Base-by-base conservation (phyloP, 2,113 vertebrate genomes). In the Oryzias curvinotus region DNA sequence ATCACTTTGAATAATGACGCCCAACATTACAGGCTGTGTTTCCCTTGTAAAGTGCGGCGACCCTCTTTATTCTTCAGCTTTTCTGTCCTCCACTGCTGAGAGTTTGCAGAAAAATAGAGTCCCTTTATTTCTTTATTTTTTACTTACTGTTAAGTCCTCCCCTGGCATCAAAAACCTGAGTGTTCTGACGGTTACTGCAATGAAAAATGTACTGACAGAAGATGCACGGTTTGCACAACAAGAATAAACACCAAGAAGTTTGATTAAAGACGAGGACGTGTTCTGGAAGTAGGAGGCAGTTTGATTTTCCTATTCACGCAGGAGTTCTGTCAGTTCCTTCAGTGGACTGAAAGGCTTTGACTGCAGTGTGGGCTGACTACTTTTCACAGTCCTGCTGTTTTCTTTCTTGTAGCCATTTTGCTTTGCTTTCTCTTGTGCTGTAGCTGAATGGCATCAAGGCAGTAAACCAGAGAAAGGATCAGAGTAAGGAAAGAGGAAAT, bases 1-100 rank as follows among this genome's bases (percentile, higher is more conserved):
- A 87, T 90, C 84, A 67, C 73, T 81, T 57, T 78, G 82, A 75
- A 89, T 68, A 79, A 89, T 83, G 79, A 83, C 83, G 81, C 71
- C 28, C 23, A 19, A 81, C 80, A 89, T 89, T 86, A 85, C 36
- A 87, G 73, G 55, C 68, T 83, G 75, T 54, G 79, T 73, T 75
- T 79, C 71, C 45, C 13, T 56, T 50, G 73, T 70, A 67, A 55
- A 71, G 57, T 28, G 8, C 6, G 4, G 28, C 45, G 57, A 52
- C 75, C 57, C 49, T 63, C 49, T 36, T 36, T 36, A 36, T 36
- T 36, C 36, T 8, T 36, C 36, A 36, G 36, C 50, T 51, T 45
- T n/a, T 47, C 21, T 12, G 12, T 1, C 14, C 59, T 62, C 62
- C 64, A 14, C 61, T 47, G 74, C 57, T 57, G 28, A 65, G n/a